phyloP scores from a whole-genome alignment of 2,113 vertebrate species.

The Neolamprologus ventralis region DNA sequence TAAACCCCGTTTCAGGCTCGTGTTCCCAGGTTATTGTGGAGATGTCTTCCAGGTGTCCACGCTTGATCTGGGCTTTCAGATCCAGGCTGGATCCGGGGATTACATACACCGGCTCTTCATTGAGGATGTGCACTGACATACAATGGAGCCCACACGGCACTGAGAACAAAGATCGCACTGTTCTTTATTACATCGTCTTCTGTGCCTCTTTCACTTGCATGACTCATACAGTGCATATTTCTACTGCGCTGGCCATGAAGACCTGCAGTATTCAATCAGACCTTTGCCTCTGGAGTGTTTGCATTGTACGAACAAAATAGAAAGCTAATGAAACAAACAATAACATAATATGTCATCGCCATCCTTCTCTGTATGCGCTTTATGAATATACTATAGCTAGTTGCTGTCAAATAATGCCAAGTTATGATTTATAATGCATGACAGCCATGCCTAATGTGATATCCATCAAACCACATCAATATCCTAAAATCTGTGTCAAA shows the following conservation, averaged over 20 bases:
- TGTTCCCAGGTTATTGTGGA: conserved; percentile 54
- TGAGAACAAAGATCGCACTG: conserved; percentile 6
- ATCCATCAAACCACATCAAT: conserved; percentile 52
- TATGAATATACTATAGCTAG: conserved; percentile 34
- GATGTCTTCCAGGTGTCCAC: conserved; percentile 6
- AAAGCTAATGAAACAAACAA: neutral
- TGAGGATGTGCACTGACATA: conserved; percentile 54
- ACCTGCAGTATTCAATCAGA: neutral
- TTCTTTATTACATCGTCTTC: neutral
- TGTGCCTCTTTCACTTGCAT: neutral
- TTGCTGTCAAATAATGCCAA: conserved; percentile 40
- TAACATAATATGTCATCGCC: neutral
- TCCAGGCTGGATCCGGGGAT: conserved; percentile 36
- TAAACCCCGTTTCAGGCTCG: conserved; percentile 3
- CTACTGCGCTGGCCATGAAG: neutral
- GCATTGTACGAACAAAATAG: neutral
- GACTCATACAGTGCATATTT: neutral
- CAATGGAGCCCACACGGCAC: conserved; percentile 25
- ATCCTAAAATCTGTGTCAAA: conserved; percentile 35
- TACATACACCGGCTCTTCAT: conserved; percentile 32
- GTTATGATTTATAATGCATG: conserved; percentile 40
- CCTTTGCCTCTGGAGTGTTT: neutral
- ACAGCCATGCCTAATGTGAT: conserved; percentile 44
- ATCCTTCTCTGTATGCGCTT: neutral
- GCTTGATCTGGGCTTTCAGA: conserved; percentile 47